Evolutionary conservation across 2,797 vertebrate species (phyloP), one percentile per base, ranked within the genome.

Genomic region (Fundulus diaphanus): DNA sequence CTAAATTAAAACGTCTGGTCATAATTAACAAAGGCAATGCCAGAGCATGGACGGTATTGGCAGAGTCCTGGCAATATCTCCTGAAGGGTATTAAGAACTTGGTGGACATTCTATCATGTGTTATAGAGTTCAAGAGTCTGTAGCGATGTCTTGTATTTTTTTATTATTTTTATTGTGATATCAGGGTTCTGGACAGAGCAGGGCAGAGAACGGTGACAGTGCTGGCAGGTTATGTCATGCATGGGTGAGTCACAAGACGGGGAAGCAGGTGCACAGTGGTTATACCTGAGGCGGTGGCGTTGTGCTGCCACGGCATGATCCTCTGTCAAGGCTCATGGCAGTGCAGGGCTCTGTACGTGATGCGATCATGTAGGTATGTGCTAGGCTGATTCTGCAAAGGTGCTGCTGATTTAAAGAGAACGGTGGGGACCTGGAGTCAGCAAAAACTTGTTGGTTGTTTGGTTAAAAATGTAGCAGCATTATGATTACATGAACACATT

Each of bases 141-240:
- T n/a, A n/a, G n/a, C n/a, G n/a, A n/a, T n/a, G n/a, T n/a, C n/a
- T n/a, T n/a, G n/a, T n/a, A n/a, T n/a, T n/a, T n/a, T n/a, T n/a
- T n/a, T n/a, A n/a, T n/a, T n/a, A n/a, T n/a, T 35, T 16, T 35
- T 35, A 61, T 35, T 61, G 57, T 61, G 57, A 22, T 35, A 22
- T 61, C 31, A 22, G 18, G 57, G 8, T 35, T 18, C 3, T 20
- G 57, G 31, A 16, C 57, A 61, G 57, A 61, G 18, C 48, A 20
- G 5, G 6, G 48, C 48, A 49, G 11, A 49, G 31, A 61, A 35
- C 35, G 57, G 31, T 33, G 57, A 33, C 29, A 33, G 56, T 18
- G 6, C 15, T 61, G 57, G 57, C 57, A 61, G 57, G 57, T 61
- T 61, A 61, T 61, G 57, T 35, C 57, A 35, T 61, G 57, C 57